A percentile compares a stretch with the other conserved stretches of the same genome.
Conservation (phyloP, 2,113 vertebrate species). For the Trachemys scripta region DNA sequence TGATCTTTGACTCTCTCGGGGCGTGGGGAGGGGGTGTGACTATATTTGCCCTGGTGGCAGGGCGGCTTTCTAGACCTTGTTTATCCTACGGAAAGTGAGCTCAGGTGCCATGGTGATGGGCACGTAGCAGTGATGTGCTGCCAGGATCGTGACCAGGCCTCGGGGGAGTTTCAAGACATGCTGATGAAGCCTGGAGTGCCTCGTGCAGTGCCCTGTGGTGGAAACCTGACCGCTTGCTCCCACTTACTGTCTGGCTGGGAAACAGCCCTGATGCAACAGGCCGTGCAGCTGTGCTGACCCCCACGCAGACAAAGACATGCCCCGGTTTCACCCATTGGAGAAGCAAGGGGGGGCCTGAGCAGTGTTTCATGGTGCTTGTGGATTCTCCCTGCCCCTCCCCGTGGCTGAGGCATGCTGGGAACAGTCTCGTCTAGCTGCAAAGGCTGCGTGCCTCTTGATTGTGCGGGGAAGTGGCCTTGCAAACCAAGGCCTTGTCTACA, state of each 20-base stretch:
- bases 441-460: neutral
- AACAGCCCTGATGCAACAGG: too few relatives aligned
- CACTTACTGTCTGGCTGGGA: neutral
- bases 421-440: neutral
- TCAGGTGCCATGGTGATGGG: fast-evolving
- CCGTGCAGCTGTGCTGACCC: neutral
- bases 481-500: fast-evolving
- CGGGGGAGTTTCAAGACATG: neutral
- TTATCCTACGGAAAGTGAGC: neutral
- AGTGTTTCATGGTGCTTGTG: neutral
- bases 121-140: neutral
- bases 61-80: neutral
- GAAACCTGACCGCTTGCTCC: too few relatives aligned
- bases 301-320: neutral
- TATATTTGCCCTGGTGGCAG: neutral
- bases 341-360: neutral
- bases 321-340: neutral
- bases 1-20: neutral
- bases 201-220: fast-evolving
- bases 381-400: neutral
- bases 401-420: neutral
- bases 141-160: fast-evolving
- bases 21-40: neutral
- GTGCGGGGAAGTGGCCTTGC: neutral
- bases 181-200: fast-evolving